Percentiles rank a stretch among this genome's conserved stretches.
Evolutionary conservation across 2,797 vertebrate genomes (phyloP).

Genomic region (Sebastes umbrosus): DNA sequence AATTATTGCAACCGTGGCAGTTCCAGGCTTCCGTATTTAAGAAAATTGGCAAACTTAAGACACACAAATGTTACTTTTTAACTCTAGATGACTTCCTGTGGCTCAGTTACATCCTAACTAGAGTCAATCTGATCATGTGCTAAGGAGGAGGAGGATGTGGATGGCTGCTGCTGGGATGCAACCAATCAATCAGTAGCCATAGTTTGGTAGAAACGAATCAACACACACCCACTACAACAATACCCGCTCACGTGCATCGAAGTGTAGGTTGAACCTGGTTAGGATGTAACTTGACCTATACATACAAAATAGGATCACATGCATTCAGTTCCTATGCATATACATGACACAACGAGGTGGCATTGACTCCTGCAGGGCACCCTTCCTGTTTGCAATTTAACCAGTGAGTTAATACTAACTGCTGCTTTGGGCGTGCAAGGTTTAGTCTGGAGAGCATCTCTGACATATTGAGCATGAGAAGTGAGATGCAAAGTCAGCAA

Average conservation of each 20-base stretch:
- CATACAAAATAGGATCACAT: neutral
- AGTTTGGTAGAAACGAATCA: neutral
- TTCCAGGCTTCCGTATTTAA: neutral
- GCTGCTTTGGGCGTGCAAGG: neutral
- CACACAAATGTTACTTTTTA: slow-evolving; percentile 21
- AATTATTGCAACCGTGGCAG: neutral
- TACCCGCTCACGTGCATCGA: neutral
- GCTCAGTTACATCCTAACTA: slow-evolving; percentile 42
- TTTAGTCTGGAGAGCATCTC: neutral
- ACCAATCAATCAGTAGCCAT: neutral
- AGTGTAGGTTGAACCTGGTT: neutral
- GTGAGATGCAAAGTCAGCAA: neutral
- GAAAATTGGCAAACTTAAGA: neutral
- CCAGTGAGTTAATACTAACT: neutral
- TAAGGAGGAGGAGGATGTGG: slow-evolving; percentile 13
- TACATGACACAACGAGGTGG: neutral
- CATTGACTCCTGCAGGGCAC: neutral
- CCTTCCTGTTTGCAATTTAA: slow-evolving; percentile 30
- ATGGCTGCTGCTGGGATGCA: neutral
- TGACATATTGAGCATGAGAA: neutral
- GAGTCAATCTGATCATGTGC: neutral
- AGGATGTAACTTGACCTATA: neutral
- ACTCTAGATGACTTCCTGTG: slow-evolving; percentile 45
- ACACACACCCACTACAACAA: neutral
- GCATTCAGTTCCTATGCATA: neutral